Evolutionary conservation across 2,797 vertebrate genomes (phyloP).

Genomic region (Pygocentrus nattereri): DNA sequence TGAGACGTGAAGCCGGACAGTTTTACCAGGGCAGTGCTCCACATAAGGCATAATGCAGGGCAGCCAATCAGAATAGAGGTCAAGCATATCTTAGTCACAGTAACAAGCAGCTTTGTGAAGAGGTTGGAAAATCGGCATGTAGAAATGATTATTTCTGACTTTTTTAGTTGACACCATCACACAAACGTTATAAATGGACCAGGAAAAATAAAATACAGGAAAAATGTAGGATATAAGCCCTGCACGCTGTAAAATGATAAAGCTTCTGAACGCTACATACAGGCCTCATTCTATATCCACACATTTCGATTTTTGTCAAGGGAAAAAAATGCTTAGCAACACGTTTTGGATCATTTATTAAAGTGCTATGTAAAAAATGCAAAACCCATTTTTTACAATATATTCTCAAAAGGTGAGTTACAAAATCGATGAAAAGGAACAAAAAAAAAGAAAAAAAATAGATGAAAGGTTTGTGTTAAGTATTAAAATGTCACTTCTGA

Average conservation of each 20-base stretch:
- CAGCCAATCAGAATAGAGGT: too few relatives aligned
- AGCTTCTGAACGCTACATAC: neutral
- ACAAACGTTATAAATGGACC: too few relatives aligned
- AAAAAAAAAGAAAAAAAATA: neutral
- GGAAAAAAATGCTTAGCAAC: neutral
- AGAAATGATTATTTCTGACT: too few relatives aligned
- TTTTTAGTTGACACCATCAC: too few relatives aligned
- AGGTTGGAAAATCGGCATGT: too few relatives aligned
- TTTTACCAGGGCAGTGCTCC: too few relatives aligned
- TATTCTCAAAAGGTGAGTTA: conserved; percentile 77
- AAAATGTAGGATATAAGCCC: too few relatives aligned
- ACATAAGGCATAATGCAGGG: too few relatives aligned
- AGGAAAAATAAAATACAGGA: too few relatives aligned
- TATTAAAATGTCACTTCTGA: neutral
- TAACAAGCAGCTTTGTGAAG: too few relatives aligned
- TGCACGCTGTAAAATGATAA: neutral
- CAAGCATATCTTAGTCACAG: too few relatives aligned
- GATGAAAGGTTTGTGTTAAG: neutral
- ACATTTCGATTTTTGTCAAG: neutral
- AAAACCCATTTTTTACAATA: conserved; percentile 73
- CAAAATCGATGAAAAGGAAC: conserved; percentile 65
- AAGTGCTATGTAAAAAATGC: conserved; percentile 82
- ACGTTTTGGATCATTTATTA: conserved; percentile 80
- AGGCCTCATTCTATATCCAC: neutral
- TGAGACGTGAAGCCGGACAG: too few relatives aligned